Evolutionary conservation across 2,113 vertebrate genomes (phyloP), one percentile per base, ranked within the genome.

Genomic region (Merops nubicus): DNA sequence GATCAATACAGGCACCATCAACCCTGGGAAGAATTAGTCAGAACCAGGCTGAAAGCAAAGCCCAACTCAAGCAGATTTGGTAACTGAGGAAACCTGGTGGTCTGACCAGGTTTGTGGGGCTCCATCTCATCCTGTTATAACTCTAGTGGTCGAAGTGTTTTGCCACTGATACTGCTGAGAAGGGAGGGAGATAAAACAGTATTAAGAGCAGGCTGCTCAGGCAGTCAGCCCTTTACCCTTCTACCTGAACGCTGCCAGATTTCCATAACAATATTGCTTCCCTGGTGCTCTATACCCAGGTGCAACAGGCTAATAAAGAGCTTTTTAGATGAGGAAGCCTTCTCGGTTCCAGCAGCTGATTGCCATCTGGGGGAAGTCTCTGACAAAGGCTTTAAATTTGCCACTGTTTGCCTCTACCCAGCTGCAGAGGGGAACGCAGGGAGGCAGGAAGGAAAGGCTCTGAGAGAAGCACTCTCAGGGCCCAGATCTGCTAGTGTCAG

Each of bases 371-470:
- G 95, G 72, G 81, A 97, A 83, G 48, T 6, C 48, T 73, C 87
- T 94, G 89, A 97, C 89, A 96, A 97, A 96, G 78, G 89, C 96
- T 94, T 97, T 96, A 97, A 90, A 96, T 96, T 95, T 70, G 82
- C 90, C 89, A 62, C 95, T 65, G 84, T 87, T 79, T 85, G 80
- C 63, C 28, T 87, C 40, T 85, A 69, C 34, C 85, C 77, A 96
- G 95, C 92, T 95, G 76, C 57, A 5, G 85, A 77, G 22, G 45
- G 31, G n/a, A 74, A 81, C n/a, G n/a, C n/a, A n/a, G n/a, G n/a
- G n/a, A 74, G 38, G 74, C 63, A 85, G 93, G 92, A 87, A 93
- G 84, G 91, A 89, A 89, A 87, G 54, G 53, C 57, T 68, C 22
- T 62, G 74, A 29, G 74, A 34, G 45, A 75, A 68, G 9, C 31